Evolutionary conservation across 2,113 vertebrate genomes (phyloP).

Genomic region (Otus sunia): DNA sequence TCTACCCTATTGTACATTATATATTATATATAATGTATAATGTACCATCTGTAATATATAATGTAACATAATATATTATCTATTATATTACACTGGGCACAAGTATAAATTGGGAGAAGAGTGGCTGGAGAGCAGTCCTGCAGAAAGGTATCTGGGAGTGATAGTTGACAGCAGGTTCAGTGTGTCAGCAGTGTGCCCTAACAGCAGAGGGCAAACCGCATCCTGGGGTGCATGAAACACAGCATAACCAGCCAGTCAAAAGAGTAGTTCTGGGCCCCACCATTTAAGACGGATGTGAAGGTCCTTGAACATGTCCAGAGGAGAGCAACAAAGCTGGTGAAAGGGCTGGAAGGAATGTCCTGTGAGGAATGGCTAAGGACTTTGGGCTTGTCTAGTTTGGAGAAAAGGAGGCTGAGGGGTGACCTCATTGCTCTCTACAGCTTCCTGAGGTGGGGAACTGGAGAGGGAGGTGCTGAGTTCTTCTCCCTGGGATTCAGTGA

Average conservation of each 20-base stretch:
- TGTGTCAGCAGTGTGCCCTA: accelerated
- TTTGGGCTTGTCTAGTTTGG: no score
- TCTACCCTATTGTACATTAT: no score
- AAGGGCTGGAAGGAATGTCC: no score
- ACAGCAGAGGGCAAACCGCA: background rate
- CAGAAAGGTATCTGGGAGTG: background rate
- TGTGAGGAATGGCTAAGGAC: no score
- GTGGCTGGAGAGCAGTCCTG: background rate
- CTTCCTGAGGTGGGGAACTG: background rate
- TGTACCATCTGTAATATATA: background rate
- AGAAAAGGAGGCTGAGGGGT: background rate
- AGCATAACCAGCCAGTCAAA: background rate
- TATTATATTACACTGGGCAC: background rate
- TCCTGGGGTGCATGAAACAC: background rate
- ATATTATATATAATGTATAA: background rate
- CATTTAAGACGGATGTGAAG: no score
- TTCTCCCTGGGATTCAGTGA: background rate
- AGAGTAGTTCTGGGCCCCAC: background rate
- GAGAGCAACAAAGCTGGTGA: no score
- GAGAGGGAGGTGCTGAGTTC: background rate
- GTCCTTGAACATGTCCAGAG: no score
- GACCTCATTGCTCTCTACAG: background rate
- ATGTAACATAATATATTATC: background rate
- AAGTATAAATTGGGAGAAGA: background rate
- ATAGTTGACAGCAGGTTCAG: background rate